phyloP scores from a whole-genome alignment of 2,797 vertebrate species.

The Sebastes taczanowskii region DNA sequence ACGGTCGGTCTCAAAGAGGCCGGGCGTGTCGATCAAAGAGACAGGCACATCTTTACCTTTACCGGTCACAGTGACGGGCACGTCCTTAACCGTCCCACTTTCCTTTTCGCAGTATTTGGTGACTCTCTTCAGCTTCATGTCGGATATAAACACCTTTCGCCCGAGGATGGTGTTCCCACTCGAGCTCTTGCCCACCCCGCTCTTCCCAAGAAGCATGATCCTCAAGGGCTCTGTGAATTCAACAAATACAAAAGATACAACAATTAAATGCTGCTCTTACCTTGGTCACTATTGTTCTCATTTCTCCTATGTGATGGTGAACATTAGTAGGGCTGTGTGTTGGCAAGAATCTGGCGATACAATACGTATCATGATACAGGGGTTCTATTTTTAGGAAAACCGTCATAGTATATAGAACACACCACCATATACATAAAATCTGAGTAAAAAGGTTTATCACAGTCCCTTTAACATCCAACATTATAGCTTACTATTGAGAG shows the following conservation, averaged over 20 bases:
- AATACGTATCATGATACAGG: too few relatives aligned
- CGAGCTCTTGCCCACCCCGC: conserved; percentile 69
- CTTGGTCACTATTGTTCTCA: background rate
- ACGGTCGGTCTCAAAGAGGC: conserved; percentile 52
- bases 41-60: conserved; percentile 17
- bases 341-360: too few relatives aligned
- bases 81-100: conserved; percentile 1
- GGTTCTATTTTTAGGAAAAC: too few relatives aligned
- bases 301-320: background rate
- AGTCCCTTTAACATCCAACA: too few relatives aligned
- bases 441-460: too few relatives aligned
- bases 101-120: conserved; percentile 58
- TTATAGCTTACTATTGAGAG: too few relatives aligned
- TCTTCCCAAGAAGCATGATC: conserved; percentile 73
- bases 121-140: conserved; percentile 67
- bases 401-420: too few relatives aligned
- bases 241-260: background rate
- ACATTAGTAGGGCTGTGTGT: too few relatives aligned
- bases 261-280: background rate
- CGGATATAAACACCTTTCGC: conserved; percentile 38
- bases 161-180: conserved; percentile 75
- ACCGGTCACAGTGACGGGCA: background rate
- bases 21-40: conserved; percentile 69
- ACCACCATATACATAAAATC: too few relatives aligned
- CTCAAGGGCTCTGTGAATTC: conserved; percentile 45